phyloP scores from a whole-genome alignment of 1,140 invertebrate species.

The Watersipora subatra region DNA sequence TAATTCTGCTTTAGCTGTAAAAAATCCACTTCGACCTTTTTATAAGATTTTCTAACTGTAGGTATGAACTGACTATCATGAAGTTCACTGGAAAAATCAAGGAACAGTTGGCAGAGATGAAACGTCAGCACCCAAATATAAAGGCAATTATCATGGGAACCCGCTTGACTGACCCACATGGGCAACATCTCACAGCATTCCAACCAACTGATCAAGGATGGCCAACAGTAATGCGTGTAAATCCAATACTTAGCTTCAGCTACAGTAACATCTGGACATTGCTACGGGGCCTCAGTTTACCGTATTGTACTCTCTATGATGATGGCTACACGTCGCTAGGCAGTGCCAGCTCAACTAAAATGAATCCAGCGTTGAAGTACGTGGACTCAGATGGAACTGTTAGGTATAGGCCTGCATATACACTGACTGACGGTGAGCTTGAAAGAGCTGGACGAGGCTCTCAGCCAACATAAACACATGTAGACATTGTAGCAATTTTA shows the following conservation, averaged over 20 bases:
- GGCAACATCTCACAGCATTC: constrained; percentile 33
- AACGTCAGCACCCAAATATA: constrained; percentile 51
- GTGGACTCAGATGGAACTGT: constrained; percentile 39
- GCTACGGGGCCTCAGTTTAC: constrained; percentile 56
- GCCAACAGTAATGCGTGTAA: constrained; percentile 73
- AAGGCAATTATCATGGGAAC: constrained; percentile 79
- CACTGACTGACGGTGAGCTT: constrained; percentile 50
- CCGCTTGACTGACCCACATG: constrained; percentile 64
- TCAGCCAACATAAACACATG: too few relatives aligned
- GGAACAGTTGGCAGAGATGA: constrained; percentile 49
- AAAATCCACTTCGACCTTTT: too few relatives aligned
- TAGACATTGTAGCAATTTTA: too few relatives aligned
- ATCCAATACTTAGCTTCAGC: constrained; percentile 74
- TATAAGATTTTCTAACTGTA: constrained; percentile 19
- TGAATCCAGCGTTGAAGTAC: constrained; percentile 57
- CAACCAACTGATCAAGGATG: constrained; percentile 69
- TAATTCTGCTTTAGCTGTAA: too few relatives aligned
- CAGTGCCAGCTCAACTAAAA: constrained; percentile 57
- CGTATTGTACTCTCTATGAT: constrained; percentile 80
- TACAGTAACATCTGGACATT: constrained; percentile 82
- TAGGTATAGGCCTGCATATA: constrained; percentile 63
- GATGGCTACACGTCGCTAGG: constrained; percentile 78
- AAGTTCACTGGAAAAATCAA: constrained; percentile 60
- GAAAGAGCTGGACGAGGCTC: constrained; percentile 58
- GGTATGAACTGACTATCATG: constrained; percentile 59